These are phyloP conservation scores for Rhagophthalmus giganteus DNA, from an alignment of 2,888 invertebrate genomes.

Conservation along the genomic window DNA sequence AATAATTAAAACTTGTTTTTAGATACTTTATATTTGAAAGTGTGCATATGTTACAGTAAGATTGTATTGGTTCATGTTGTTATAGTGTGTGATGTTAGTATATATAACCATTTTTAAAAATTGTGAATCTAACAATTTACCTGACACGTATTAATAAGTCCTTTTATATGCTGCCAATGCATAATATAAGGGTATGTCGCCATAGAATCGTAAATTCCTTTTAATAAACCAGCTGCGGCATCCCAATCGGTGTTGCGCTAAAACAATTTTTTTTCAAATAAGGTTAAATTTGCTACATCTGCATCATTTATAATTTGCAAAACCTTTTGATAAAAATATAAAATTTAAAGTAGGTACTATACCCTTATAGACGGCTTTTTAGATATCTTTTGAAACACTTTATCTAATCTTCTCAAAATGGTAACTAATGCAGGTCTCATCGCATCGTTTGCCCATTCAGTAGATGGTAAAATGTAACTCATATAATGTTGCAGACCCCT, in stretches of 20 bases:
- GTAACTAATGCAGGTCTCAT: slow-evolving; percentile 89
- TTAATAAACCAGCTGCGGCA: slow-evolving; percentile 89
- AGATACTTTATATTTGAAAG: too few relatives aligned
- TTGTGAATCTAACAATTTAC: slow-evolving; percentile 60
- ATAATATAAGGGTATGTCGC: slow-evolving; percentile 93
- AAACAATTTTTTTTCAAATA: slow-evolving; percentile 34
- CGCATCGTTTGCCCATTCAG: slow-evolving; percentile 94
- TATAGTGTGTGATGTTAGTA: neutral
- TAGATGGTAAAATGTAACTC: slow-evolving; percentile 89
- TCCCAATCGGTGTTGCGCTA: slow-evolving; percentile 96
- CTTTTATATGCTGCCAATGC: slow-evolving; percentile 93
- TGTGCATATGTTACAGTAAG: slow-evolving; percentile 2
- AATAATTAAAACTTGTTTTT: too few relatives aligned
- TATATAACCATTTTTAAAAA: neutral
- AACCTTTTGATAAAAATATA: neutral
- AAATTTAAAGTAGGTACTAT: slow-evolving; percentile 26
- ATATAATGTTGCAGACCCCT: slow-evolving; percentile 90
- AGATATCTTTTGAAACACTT: slow-evolving; percentile 95
- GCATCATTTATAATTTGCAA: too few relatives aligned
- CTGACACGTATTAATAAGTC: slow-evolving; percentile 82
- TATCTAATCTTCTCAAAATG: slow-evolving; percentile 89
- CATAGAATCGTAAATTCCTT: slow-evolving; percentile 94
- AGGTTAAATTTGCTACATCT: too few relatives aligned
- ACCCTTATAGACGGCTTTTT: slow-evolving; percentile 92
- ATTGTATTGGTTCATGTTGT: slow-evolving; percentile 1